Evolutionary conservation across 2,113 vertebrate genomes (phyloP), one percentile per base, ranked within the genome.

Genomic region (Platichthys stellatus): DNA sequence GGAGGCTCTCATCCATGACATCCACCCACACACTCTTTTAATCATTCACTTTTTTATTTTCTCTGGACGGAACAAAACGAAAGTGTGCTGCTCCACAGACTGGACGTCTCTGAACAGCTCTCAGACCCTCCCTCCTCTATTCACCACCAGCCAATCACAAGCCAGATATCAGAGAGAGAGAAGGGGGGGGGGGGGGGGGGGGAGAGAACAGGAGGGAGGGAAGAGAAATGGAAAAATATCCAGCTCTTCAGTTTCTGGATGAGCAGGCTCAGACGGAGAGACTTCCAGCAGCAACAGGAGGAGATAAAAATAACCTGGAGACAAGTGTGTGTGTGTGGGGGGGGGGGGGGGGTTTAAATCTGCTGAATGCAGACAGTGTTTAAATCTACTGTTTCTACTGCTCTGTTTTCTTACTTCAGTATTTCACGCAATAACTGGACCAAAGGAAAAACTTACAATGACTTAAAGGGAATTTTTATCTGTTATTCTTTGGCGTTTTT

Each of bases 231-330:
- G 84, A 89, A 90, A 31, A 89, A 74, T 64, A 73, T 84, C 89
- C 67, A 84, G 90, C 69, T 20, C 56, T 53, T 69, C 65, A 58
- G 61, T 78, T 76, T 94, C 93, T 92, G 96, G 95, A 96, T 95
- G 94, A 93, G 91, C 95, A 93, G 96, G 96, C 92, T 91, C 94
- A 95, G 90, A 94, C 93, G 93, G 95, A 91, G 93, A 94, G 90
- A 88, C 75, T 18, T 85, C 72, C 74, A 88, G 68, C 74, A 74
- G 63, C 17, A 76, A 40, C 53, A 65, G 58, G 24, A 38, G 56
- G 53, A 76, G 67, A 81, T 74, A 68, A 88, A 83, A 83, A 74
- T 77, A 89, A 74, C 63, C 60, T 14, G 40, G 0, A 63, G 57
- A 24, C 20, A 38, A 23, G 35, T 15, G 38, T 43, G 61, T 23